These are phyloP conservation scores for Theocolax elegans DNA, from an alignment of 1,140 invertebrate species.

Conservation along the genomic window DNA sequence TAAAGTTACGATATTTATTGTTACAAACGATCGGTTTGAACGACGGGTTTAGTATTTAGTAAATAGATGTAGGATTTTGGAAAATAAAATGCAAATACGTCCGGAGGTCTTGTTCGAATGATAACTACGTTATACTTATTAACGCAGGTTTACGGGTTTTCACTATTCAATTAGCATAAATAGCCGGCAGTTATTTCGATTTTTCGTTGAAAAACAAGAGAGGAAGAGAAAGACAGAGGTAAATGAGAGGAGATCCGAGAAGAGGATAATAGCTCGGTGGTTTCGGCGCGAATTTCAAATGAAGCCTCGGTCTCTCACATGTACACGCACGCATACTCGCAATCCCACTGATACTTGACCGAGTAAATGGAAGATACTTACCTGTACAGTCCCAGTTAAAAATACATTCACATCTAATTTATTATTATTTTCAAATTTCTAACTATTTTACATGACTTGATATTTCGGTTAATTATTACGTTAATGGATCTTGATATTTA, in stretches of 20 bases:
- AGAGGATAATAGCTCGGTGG: slow-evolving; percentile 17
- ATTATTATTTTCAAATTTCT: no score
- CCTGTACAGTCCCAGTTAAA: not conserved
- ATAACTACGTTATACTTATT: slow-evolving; percentile 30
- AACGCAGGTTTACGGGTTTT: slow-evolving; percentile 21
- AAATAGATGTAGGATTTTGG: not conserved
- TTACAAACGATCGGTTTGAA: no score
- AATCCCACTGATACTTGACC: not conserved
- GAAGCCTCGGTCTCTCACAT: not conserved
- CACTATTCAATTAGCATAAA: slow-evolving; percentile 35
- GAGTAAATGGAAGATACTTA: not conserved
- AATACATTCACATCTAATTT: no score
- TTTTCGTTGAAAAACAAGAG: not conserved
- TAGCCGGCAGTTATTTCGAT: slow-evolving; percentile 4
- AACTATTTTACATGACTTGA: no score
- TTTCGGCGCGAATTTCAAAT: slow-evolving; percentile 27
- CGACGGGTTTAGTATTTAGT: no score
- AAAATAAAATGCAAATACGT: slow-evolving; percentile 4
- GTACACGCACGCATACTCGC: not conserved
- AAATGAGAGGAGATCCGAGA: not conserved
- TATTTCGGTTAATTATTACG: no score
- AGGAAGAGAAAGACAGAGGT: not conserved
- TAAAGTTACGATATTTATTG: no score
- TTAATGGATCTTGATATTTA: no score
- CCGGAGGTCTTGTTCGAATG: slow-evolving; percentile 12